Conservation (phyloP, 2,113 vertebrate genomes). For the Antigone vipio region DNA sequence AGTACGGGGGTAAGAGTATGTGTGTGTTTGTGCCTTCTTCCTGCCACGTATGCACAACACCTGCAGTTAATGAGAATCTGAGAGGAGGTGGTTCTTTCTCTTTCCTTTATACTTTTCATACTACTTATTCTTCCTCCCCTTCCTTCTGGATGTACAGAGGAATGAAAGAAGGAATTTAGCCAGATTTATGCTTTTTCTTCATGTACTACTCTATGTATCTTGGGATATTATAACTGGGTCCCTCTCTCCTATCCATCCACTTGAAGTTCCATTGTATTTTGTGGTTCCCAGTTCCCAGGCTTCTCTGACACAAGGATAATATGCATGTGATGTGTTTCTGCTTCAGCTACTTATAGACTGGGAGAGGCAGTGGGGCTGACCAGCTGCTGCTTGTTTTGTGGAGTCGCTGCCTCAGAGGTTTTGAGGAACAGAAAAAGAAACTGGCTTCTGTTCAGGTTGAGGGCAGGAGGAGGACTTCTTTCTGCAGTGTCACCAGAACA, state of each 20-base stretch:
- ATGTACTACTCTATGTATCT: not conserved
- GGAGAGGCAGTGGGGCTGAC: not conserved
- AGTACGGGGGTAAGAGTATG: not conserved
- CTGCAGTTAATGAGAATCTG: not conserved
- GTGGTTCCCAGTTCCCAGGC: not conserved
- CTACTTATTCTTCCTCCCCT: not conserved
- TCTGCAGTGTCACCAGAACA: not conserved
- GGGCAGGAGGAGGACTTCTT: not conserved
- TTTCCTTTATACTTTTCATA: not conserved
- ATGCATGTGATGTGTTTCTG: not conserved
- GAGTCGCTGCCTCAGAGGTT: not conserved
- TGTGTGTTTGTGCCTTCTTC: not conserved
- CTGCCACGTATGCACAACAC: not conserved
- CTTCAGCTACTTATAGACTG: not conserved
- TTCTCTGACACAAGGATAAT: not conserved
- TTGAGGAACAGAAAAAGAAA: not conserved
- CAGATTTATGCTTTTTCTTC: conserved; percentile 27
- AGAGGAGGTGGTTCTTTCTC: not conserved
- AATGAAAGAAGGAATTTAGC: conserved; percentile 30
- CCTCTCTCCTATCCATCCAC: not conserved
- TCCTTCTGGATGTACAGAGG: not conserved
- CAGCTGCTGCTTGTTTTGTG: not conserved
- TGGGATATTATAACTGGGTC: not conserved
- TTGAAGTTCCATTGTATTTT: not conserved
- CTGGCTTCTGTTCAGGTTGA: not conserved